phyloP scores from a whole-genome alignment of 2,113 vertebrate species.

The Nesogale talazaci region DNA sequence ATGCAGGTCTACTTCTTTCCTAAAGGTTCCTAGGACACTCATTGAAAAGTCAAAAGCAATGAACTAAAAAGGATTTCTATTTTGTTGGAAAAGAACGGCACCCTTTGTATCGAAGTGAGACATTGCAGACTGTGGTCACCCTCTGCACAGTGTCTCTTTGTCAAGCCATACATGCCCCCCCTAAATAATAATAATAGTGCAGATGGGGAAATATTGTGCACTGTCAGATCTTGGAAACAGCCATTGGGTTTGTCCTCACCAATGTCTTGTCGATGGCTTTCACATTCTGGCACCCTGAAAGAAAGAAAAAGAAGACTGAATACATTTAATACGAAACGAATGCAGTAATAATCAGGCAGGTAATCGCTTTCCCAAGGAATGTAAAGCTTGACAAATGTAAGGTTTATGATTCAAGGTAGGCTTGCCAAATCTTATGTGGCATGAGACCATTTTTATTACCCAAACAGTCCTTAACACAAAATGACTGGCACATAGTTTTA shows the following conservation, averaged over 20 bases:
- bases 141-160: constrained; percentile 78
- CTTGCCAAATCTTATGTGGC: constrained; percentile 83
- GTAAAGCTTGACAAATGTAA: constrained; percentile 81
- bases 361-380: constrained; percentile 80
- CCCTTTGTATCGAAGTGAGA: constrained; percentile 63
- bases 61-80: constrained; percentile 75
- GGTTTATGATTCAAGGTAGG: constrained; percentile 82
- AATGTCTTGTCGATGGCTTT: constrained; percentile 87
- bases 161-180: constrained; percentile 69
- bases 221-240: constrained; percentile 86
- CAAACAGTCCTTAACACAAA: constrained; percentile 83
- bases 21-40: constrained; percentile 77
- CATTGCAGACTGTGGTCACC: constrained; percentile 74
- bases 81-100: constrained; percentile 77
- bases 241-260: constrained; percentile 82
- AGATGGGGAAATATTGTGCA: constrained; percentile 74
- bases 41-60: constrained; percentile 83
- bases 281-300: constrained; percentile 87
- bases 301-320: constrained; percentile 69
- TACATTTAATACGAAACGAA: constrained; percentile 81
- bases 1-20: constrained; percentile 79
- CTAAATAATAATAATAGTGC: constrained; percentile 57
- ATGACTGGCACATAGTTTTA: constrained; percentile 84
- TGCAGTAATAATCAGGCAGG: constrained; percentile 83
- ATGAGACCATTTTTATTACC: constrained; percentile 83